A percentile compares a stretch with the other conserved stretches of the same genome.
phyloP scores from a whole-genome alignment of 1,140 invertebrate species.

The Pseudomyrmex pallidus region DNA sequence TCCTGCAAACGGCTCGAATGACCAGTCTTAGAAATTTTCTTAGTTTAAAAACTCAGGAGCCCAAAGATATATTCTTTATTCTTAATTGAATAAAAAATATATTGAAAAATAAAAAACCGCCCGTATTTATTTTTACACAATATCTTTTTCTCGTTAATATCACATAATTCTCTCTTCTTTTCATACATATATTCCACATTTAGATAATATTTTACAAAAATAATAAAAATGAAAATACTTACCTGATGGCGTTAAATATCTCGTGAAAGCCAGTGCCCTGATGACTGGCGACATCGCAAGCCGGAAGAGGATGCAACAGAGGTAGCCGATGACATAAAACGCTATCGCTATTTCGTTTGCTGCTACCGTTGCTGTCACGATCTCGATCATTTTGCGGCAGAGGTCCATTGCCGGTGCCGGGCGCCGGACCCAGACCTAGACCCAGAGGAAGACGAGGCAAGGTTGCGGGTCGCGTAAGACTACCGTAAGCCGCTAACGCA shows the following conservation, averaged over 20 bases:
- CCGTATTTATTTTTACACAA: neutral
- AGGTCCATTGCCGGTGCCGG: conserved; percentile 70
- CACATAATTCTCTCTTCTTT: neutral
- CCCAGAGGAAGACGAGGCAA: conserved; percentile 83
- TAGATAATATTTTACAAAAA: neutral
- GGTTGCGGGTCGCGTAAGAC: conserved; percentile 82
- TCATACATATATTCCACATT: neutral
- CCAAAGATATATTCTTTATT: no score
- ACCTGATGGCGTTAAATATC: conserved; percentile 83
- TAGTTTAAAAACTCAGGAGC: no score
- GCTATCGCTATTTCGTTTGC: conserved; percentile 86
- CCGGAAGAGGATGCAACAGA: conserved; percentile 84
- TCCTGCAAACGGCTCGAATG: no score
- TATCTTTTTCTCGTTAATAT: neutral
- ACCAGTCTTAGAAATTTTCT: no score
- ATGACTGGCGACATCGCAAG: conserved; percentile 84
- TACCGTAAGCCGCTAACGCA: conserved; percentile 80
- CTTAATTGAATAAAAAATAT: neutral
- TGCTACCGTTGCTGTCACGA: conserved; percentile 80
- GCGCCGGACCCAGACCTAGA: conserved; percentile 75
- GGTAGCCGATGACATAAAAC: conserved; percentile 85
- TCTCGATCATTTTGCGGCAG: conserved; percentile 76
- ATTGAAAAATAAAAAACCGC: neutral
- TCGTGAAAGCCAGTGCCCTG: conserved; percentile 84
- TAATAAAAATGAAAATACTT: neutral